Conservation (phyloP, 2,113 vertebrate genomes). For the Ptilorrhoa leucosticta region DNA sequence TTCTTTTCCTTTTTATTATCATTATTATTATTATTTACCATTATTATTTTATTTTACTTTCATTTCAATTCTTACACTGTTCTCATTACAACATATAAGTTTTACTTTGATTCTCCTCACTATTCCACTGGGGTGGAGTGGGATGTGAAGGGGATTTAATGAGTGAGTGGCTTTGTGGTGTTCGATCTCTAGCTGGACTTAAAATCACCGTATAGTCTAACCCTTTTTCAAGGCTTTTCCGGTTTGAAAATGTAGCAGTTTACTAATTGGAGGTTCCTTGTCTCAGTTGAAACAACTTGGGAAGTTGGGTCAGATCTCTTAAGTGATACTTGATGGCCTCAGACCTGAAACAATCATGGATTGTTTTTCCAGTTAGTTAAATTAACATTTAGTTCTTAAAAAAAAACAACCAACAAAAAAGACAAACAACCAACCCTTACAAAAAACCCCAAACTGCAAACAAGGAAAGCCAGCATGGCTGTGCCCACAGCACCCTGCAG, state of each 20-base stretch:
- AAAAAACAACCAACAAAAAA: not conserved
- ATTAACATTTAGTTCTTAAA: not conserved
- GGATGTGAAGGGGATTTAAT: not conserved
- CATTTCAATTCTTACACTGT: not conserved
- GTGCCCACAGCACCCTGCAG: not conserved
- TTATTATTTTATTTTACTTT: not conserved
- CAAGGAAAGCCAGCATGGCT: not conserved
- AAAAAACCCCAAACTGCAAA: accelerated
- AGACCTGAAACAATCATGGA: not conserved
- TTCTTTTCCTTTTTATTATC: not conserved
- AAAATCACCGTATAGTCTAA: not conserved
- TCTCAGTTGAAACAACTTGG: not conserved
- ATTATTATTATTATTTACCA: not conserved
- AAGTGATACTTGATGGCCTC: not conserved
- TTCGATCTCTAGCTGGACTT: not conserved
- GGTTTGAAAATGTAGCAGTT: not conserved
- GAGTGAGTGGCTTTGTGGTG: not conserved
- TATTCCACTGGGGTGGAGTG: not conserved
- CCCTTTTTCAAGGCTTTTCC: not conserved
- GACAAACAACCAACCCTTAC: not conserved
- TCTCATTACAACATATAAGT: not conserved
- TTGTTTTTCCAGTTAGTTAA: not conserved
- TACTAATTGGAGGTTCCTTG: not conserved
- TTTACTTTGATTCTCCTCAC: not conserved
- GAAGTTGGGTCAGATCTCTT: not conserved